A percentile compares a stretch with the other conserved stretches of the same genome.
Conservation (phyloP, 1,140 invertebrate species). For the Rhizoglyphus robini region DNA sequence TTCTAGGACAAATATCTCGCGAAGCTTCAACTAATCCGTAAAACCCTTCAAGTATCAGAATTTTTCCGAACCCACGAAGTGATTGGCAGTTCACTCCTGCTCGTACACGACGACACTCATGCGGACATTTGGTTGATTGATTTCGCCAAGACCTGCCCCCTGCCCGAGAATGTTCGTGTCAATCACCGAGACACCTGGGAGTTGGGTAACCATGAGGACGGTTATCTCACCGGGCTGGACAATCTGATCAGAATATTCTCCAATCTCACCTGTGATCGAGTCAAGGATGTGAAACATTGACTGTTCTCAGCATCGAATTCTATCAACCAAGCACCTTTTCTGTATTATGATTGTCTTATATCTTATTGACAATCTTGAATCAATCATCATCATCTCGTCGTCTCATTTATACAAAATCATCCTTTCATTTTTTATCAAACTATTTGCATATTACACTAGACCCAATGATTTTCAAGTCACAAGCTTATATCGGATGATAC, state of each 20-base stretch:
- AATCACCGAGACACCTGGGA: slow-evolving; percentile 72
- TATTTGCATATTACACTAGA: too few species aligned
- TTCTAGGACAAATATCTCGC: slow-evolving; percentile 26
- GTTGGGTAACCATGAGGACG: slow-evolving; percentile 95
- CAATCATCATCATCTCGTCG: too few species aligned
- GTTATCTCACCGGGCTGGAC: slow-evolving; percentile 76
- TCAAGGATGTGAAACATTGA: too few species aligned
- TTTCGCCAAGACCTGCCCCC: slow-evolving; percentile 82
- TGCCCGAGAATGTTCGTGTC: slow-evolving; percentile 57
- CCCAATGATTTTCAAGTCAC: too few species aligned
- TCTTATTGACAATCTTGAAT: too few species aligned
- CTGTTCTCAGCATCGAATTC: too few species aligned
- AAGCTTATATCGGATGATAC: too few species aligned
- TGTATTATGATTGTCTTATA: too few species aligned
- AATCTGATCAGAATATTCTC: slow-evolving; percentile 46
- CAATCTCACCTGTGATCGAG: background rate
- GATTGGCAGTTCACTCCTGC: slow-evolving; percentile 89
- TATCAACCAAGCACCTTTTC: too few species aligned
- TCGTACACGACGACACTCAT: slow-evolving; percentile 77
- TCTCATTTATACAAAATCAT: too few species aligned
- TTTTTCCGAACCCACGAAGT: slow-evolving; percentile 41
- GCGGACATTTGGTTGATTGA: slow-evolving; percentile 94
- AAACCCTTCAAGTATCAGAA: slow-evolving; percentile 31
- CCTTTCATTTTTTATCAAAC: too few species aligned
- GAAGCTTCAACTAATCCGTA: slow-evolving; percentile 30